Conservation (phyloP, 1,140 invertebrate genomes). For the Brachionus calyciflorus region DNA sequence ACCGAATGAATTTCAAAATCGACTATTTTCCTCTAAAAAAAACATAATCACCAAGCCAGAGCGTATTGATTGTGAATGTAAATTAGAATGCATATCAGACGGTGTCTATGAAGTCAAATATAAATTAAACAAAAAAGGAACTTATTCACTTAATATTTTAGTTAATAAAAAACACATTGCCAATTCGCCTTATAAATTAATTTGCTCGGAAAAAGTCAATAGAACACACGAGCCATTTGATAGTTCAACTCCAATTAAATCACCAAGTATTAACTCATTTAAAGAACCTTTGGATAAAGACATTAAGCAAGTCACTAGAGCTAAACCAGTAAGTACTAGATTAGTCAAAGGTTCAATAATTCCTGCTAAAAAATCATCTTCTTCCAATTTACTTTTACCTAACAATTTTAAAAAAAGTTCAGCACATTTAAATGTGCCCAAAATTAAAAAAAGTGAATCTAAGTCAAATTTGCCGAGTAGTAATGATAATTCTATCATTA, state of each 20-base stretch:
- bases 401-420: conserved; percentile 9
- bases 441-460: conserved; percentile 2
- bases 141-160: conserved; percentile 12
- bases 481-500: conserved; percentile 1
- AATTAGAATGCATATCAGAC: conserved; percentile 24
- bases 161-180: conserved; percentile 34
- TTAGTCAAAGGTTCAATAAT: neutral
- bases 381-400: neutral
- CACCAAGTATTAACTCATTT: neutral
- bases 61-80: conserved; percentile 22
- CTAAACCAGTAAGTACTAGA: neutral
- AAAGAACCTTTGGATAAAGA: neutral
- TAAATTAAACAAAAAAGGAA: conserved; percentile 46
- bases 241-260: conserved; percentile 1
- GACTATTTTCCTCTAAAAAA: neutral
- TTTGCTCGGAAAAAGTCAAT: conserved; percentile 1
- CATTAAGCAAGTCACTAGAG: neutral
- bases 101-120: conserved; percentile 34
- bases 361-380: neutral
- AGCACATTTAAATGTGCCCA: neutral
- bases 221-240: neutral
- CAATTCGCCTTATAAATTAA: conserved; percentile 36
- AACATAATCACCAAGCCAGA: neutral
- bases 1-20: neutral
- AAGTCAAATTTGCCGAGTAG: neutral